A percentile compares a stretch with the other conserved stretches of the same genome.
phyloP scores from a whole-genome alignment of 2,888 invertebrate genomes.

The Apomyelois bistriatella region DNA sequence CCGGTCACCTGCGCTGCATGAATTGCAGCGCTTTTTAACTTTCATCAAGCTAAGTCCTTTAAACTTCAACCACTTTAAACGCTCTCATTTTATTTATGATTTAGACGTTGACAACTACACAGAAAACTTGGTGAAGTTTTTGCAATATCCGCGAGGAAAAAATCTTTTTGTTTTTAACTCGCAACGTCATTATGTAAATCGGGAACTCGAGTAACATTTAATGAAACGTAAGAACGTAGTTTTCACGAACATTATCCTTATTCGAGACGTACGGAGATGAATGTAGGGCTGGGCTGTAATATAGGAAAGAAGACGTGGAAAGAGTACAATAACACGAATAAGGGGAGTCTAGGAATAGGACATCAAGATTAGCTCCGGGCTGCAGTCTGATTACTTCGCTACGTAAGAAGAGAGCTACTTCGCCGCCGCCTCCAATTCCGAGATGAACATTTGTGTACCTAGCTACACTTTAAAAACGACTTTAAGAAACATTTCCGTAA shows the following conservation, averaged over 20 bases:
- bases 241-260: constrained; percentile 11
- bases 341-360: constrained; percentile 53
- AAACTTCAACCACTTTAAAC: constrained; percentile 71
- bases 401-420: constrained; percentile 54
- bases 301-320: constrained; percentile 47
- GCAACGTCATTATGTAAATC: constrained; percentile 42
- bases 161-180: constrained; percentile 39
- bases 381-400: constrained; percentile 67
- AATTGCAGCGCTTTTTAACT: constrained; percentile 78
- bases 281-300: constrained; percentile 30
- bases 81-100: constrained; percentile 70
- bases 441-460: constrained; percentile 41
- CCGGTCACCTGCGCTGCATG: constrained; percentile 78
- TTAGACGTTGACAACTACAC: constrained; percentile 62
- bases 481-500: constrained; percentile 14
- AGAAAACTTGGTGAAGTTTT: constrained; percentile 51
- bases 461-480: constrained; percentile 4
- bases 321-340: constrained; percentile 58
- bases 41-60: constrained; percentile 68
- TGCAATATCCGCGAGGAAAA: constrained; percentile 41
- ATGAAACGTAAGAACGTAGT: constrained; percentile 26
- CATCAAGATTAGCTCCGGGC: constrained; percentile 72
- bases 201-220: constrained; percentile 34
- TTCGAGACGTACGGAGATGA: constrained; percentile 6
- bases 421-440: constrained; percentile 49